Percentiles rank a stretch among this genome's conserved stretches.
Conservation (phyloP, 2,888 invertebrate genomes). For the Heteromyza rotundicornis region DNA sequence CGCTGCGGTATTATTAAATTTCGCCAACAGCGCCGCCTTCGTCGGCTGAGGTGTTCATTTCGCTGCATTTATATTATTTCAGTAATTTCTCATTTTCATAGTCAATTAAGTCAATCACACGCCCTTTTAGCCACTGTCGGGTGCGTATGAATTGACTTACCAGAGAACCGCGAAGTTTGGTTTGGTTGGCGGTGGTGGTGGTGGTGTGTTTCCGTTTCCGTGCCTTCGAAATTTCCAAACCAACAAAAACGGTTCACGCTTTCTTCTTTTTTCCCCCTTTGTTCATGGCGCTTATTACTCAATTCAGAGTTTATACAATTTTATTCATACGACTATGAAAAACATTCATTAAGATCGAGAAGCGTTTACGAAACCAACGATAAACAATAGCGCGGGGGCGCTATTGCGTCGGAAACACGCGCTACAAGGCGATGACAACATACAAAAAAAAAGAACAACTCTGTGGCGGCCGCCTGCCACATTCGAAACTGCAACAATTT, state of each 20-base stretch:
- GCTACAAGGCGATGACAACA: conserved; percentile 15
- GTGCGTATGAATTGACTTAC: conserved; percentile 14
- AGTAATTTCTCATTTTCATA: conserved; percentile 62
- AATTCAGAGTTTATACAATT: conserved; percentile 40
- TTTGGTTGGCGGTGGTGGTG: conserved; percentile 7
- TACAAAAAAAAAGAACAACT: too few relatives aligned
- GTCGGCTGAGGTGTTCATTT: conserved; percentile 43
- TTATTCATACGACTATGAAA: conserved; percentile 38
- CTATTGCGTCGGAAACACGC: conserved; percentile 8
- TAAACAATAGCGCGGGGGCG: not conserved
- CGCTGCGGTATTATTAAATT: not conserved
- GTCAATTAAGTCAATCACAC: conserved; percentile 64
- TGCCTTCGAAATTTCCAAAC: conserved; percentile 20
- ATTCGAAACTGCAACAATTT: conserved; percentile 51
- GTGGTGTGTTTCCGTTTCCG: conserved; percentile 50
- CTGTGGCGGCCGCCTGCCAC: too few relatives aligned
- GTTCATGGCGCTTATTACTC: conserved; percentile 42
- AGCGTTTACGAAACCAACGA: conserved; percentile 21
- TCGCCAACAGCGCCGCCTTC: not conserved
- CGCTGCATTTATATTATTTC: conserved; percentile 29
- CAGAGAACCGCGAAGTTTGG: too few relatives aligned
- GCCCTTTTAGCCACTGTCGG: conserved; percentile 57
- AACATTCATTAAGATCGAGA: conserved; percentile 22
- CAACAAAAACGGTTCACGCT: conserved; percentile 1
- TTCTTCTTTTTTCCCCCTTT: not conserved